Evolutionary conservation across 2,113 vertebrate species (phyloP).

Genomic region (Oryzias woworae): DNA sequence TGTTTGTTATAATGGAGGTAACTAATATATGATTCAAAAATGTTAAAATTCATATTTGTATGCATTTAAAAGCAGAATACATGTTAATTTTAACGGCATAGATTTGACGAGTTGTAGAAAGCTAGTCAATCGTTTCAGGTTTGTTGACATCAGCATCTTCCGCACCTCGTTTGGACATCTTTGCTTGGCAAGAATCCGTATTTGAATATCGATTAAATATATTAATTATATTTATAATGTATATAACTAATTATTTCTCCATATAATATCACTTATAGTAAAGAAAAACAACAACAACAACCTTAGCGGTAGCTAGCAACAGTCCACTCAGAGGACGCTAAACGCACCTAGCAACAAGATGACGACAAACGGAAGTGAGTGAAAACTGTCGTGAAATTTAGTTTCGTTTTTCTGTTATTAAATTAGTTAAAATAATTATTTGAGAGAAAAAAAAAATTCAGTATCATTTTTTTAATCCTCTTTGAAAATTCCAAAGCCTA

Average conservation of each 20-base stretch:
- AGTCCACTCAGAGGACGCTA: slow-evolving; percentile 48
- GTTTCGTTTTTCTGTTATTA: neutral
- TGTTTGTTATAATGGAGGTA: too few species aligned
- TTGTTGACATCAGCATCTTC: neutral
- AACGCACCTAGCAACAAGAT: slow-evolving; percentile 63
- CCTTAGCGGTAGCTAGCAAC: slow-evolving; percentile 67
- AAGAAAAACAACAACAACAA: neutral
- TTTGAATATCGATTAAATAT: neutral
- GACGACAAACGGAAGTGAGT: slow-evolving; percentile 34
- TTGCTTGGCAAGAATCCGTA: neutral
- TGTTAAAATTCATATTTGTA: neutral
- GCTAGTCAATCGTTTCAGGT: slow-evolving; percentile 26
- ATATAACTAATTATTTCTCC: neutral
- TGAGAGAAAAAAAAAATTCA: neutral
- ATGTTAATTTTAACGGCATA: neutral
- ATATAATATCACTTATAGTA: too few species aligned
- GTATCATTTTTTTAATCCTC: too few species aligned
- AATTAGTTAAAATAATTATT: neutral
- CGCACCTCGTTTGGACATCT: slow-evolving; percentile 29
- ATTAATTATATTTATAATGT: neutral
- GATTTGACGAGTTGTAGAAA: neutral
- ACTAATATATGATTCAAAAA: too few species aligned
- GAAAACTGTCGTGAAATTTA: slow-evolving; percentile 37
- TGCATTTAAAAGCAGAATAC: neutral
- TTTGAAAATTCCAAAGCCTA: too few species aligned